Evolutionary conservation across 2,113 vertebrate species (phyloP).

Genomic region (Catagonus wagneri): DNA sequence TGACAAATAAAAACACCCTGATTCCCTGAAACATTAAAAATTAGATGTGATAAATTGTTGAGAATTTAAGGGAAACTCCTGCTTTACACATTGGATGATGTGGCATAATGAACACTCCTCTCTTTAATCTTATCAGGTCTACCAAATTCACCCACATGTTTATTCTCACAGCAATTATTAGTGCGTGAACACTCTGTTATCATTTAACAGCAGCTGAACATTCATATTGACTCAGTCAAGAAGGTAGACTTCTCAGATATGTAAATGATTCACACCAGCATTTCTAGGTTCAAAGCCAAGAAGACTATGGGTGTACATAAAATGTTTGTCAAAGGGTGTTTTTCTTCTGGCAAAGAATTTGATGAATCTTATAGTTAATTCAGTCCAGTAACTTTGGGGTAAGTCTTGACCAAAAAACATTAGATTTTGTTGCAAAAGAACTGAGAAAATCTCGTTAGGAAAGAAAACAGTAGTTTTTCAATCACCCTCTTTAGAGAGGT

Average conservation of each 20-base stretch:
- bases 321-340: neutral
- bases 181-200: neutral
- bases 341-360: constrained; percentile 43
- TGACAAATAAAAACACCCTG: neutral
- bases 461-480: constrained; percentile 19
- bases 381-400: neutral
- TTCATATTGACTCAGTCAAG: neutral
- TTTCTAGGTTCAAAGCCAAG: constrained; percentile 40
- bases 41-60: neutral
- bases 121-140: neutral
- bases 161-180: neutral
- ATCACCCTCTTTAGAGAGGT: constrained; percentile 32
- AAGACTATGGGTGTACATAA: neutral
- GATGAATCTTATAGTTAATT: constrained; percentile 34
- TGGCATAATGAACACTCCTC: neutral
- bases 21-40: constrained; percentile 25
- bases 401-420: neutral
- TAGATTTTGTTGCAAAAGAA: constrained; percentile 16
- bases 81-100: neutral
- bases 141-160: neutral
- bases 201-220: neutral
- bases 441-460: neutral
- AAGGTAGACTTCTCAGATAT: neutral
- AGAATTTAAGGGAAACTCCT: constrained; percentile 44
- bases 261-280: neutral